Percentiles rank a stretch among this genome's conserved stretches.
Evolutionary conservation across 2,797 vertebrate genomes (phyloP).

Genomic region (Aulostomus chinensis): DNA sequence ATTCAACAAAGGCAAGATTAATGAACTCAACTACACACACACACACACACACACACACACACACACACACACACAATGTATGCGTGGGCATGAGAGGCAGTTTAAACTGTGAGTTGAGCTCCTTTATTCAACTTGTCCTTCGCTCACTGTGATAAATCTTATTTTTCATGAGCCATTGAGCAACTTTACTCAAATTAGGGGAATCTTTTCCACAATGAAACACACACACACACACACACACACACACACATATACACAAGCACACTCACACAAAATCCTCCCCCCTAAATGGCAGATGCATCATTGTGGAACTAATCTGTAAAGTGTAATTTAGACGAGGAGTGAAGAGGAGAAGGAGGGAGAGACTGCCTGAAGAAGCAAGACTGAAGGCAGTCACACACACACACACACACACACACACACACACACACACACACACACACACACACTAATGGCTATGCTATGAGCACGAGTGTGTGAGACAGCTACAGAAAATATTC

Average conservation of each 20-base stretch:
- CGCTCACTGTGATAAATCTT: slow-evolving; percentile 20
- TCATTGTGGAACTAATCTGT: slow-evolving; percentile 29
- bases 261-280: neutral
- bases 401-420: slow-evolving; percentile 6
- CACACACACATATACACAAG: neutral
- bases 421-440: no score
- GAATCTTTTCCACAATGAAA: no score
- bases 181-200: slow-evolving; percentile 20
- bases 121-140: slow-evolving; percentile 25
- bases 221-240: slow-evolving; percentile 2
- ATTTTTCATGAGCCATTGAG: slow-evolving; percentile 28
- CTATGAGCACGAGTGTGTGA: neutral
- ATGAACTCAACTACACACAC: slow-evolving; percentile 27
- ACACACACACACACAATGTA: neutral
- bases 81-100: slow-evolving; percentile 18
- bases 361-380: neutral
- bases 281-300: slow-evolving; percentile 3
- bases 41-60: slow-evolving; percentile 1
- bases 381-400: neutral
- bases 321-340: slow-evolving; percentile 22
- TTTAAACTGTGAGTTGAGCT: slow-evolving; percentile 19
- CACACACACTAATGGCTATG: neutral
- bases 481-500: neutral
- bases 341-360: neutral
- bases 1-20: slow-evolving; percentile 47